Conservation (phyloP, 2,113 vertebrate species). For the Progne subis region DNA sequence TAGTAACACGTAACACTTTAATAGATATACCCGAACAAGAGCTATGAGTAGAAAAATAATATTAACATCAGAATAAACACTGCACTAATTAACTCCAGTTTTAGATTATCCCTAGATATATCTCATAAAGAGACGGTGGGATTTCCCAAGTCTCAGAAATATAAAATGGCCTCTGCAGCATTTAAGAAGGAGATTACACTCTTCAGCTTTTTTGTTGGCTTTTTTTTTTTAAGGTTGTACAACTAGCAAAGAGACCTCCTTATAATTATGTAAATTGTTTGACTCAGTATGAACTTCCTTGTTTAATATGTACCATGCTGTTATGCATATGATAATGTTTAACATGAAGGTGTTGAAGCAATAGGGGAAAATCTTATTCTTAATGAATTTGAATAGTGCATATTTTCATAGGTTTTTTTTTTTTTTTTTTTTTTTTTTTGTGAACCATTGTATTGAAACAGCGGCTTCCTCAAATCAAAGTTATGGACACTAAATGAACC, state of each 20-base stretch:
- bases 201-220: not conserved
- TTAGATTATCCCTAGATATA: slow-evolving; percentile 33
- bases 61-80: slow-evolving; percentile 33
- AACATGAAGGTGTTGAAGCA: slow-evolving; percentile 20
- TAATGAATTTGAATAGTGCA: slow-evolving; percentile 12
- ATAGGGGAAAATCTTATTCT: not conserved
- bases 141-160: slow-evolving; percentile 20
- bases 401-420: not conserved
- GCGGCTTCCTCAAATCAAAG: not conserved
- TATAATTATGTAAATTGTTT: slow-evolving; percentile 50
- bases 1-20: not conserved
- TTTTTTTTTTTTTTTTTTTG: not conserved
- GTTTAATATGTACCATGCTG: slow-evolving; percentile 46
- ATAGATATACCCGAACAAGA: not conserved
- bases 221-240: not conserved
- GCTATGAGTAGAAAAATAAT: slow-evolving; percentile 12
- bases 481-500: not conserved
- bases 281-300: slow-evolving; percentile 35
- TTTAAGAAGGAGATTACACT: slow-evolving; percentile 14
- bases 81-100: slow-evolving; percentile 30
- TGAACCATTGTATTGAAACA: not conserved
- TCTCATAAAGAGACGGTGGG: slow-evolving; percentile 21
- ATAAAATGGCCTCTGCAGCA: not conserved
- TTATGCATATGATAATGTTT: slow-evolving; percentile 12
- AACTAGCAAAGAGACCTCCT: slow-evolving; percentile 21